Evolutionary conservation across 2,888 invertebrate species (phyloP), one percentile per base, ranked within the genome.

Genomic region (Oligia latruncula): DNA sequence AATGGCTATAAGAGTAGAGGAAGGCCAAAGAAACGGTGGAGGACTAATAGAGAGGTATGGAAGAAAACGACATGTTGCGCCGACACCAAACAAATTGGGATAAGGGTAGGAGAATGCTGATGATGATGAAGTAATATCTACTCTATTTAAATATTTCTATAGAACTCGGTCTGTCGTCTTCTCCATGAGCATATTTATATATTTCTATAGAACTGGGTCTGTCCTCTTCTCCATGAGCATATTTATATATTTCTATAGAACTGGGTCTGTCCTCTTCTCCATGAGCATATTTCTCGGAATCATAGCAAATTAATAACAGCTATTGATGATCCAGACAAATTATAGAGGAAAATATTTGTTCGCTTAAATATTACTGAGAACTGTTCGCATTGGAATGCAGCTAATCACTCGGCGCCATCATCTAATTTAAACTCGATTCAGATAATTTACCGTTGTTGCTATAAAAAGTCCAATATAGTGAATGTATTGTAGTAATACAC

Each of bases 381-480:
- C n/a, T 68, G 23, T 68, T 74, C 43, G 29, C 35, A 4, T 78
- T 17, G 87, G 82, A 82, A 84, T 87, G 83, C 68, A 75, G 29
- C 60, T 74, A 90, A 81, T 89, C 84, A 29, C 43, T 62, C 49
- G 66, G 66, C 67, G 62, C 74, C 77, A 87, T 89, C 90, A 67
- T 76, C 68, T 81, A 77, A 88, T 88, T 79, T 77, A 80, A 75
- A 84, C 49, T 55, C 77, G 58, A 82, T 80, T 82, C 70, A 78
- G 66, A 84, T 84, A 80, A 80, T 82, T 80, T 78, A 81, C 88
- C 77, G 82, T 75, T 77, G 65, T 71, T 78, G 49, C 65, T 78
- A 76, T 86, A 82, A 86, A 86, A 88, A 86, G 68, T 82, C 83
- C 74, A 86, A 86, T 82, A 76, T 78, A 64, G 68, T 68, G 67